Percentiles rank a stretch among this genome's conserved stretches.
Conservation (phyloP, 2,113 vertebrate genomes). For the Semnopithecus entellus region DNA sequence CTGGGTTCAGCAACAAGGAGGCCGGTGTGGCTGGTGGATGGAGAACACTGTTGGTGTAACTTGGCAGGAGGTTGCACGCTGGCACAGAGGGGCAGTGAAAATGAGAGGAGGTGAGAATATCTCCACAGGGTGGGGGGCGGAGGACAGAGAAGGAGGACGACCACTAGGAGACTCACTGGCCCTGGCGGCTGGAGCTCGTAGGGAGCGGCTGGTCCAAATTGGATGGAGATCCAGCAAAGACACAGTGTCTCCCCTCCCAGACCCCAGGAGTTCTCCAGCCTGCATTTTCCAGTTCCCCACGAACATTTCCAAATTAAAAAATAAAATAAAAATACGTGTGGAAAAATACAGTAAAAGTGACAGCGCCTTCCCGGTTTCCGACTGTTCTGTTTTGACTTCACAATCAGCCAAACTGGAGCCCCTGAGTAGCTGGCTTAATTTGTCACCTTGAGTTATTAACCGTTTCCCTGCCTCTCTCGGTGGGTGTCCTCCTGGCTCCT, state of each 20-base stretch:
- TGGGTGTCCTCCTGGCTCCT: constrained; percentile 56
- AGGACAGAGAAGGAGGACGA: not conserved
- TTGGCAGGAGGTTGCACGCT: not conserved
- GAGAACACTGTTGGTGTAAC: not conserved
- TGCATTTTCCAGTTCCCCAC: constrained; percentile 40
- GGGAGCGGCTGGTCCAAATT: not conserved
- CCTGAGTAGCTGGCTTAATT: constrained; percentile 42
- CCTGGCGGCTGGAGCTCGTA: not conserved
- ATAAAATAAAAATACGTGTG: constrained; percentile 61
- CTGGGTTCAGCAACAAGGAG: not conserved
- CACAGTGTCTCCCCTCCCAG: not conserved
- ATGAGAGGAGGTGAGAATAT: not conserved
- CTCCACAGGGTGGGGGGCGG: fast-evolving
- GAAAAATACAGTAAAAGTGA: constrained; percentile 76
- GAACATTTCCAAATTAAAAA: constrained; percentile 69
- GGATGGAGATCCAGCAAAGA: not conserved
- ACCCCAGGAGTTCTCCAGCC: constrained; percentile 38
- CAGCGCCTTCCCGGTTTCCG: constrained; percentile 66
- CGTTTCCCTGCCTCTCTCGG: constrained; percentile 31
- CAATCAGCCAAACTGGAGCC: constrained; percentile 58
- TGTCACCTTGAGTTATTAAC: constrained; percentile 69
- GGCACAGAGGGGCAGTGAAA: not conserved
- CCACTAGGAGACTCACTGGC: not conserved
- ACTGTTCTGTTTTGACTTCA: constrained; percentile 66
- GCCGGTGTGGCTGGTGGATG: not conserved